Conservation (phyloP, 2,113 vertebrate genomes). For the Typhlomys cinereus region DNA sequence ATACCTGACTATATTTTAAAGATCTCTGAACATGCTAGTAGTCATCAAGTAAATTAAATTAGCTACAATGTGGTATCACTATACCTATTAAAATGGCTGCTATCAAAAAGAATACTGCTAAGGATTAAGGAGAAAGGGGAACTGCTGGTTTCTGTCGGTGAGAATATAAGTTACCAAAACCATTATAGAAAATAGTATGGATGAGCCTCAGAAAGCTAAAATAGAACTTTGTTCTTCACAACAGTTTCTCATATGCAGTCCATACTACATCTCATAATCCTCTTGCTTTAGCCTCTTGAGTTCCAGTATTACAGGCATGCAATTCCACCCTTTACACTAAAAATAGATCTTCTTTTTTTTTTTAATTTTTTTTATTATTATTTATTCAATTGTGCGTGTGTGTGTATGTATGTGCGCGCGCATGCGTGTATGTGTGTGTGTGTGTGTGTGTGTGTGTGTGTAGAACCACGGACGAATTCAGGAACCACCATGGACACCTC, state of each 20-base stretch:
- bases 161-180: neutral
- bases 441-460: no score
- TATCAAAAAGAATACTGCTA: neutral
- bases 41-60: neutral
- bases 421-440: no score
- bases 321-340: neutral
- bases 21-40: neutral
- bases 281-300: neutral
- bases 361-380: no score
- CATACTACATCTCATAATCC: neutral
- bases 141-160: neutral
- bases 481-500: no score
- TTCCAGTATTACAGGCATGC: neutral
- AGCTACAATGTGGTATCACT: no score
- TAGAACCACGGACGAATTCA: no score
- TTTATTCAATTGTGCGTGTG: no score
- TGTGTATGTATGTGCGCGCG: no score
- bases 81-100: neutral
- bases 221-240: neutral
- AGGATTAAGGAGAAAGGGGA: neutral
- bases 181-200: neutral
- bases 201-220: neutral
- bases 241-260: neutral
- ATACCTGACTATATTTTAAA: neutral
- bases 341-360: neutral